Evolutionary conservation across 2,888 invertebrate genomes (phyloP).

Genomic region (Desoria tigrina): DNA sequence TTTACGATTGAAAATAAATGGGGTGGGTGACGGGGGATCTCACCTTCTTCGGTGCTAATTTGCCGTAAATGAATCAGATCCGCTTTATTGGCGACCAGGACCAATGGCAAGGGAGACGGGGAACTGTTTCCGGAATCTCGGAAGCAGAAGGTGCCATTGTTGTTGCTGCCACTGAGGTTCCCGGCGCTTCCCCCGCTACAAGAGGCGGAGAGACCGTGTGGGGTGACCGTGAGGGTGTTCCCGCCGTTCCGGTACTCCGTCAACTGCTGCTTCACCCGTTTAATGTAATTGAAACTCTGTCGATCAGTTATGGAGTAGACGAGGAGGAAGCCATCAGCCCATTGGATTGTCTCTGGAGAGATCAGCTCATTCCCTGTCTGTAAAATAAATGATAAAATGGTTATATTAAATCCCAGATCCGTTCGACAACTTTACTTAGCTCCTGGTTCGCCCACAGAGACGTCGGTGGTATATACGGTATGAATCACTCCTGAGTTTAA

Average conservation of each 20-base stretch:
- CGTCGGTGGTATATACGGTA: too few species aligned
- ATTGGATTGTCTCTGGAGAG: slow-evolving; percentile 72
- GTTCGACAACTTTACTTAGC: too few species aligned
- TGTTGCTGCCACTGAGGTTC: slow-evolving; percentile 6
- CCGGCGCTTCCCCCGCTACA: slow-evolving; percentile 23
- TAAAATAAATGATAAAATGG: slow-evolving; percentile 30
- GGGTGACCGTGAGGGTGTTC: slow-evolving; percentile 29
- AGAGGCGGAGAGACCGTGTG: slow-evolving; percentile 16
- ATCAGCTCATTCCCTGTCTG: slow-evolving; percentile 75
- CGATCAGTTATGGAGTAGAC: slow-evolving; percentile 90
- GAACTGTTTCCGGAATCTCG: not conserved
- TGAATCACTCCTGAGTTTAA: too few species aligned
- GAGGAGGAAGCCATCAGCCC: slow-evolving; percentile 86
- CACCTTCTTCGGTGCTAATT: slow-evolving; percentile 82
- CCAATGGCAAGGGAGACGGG: slow-evolving; percentile 63
- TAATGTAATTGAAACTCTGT: slow-evolving; percentile 78
- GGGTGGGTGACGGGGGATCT: slow-evolving; percentile 5
- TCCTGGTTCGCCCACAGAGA: too few species aligned
- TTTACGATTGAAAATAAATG: too few species aligned
- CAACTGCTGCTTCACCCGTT: slow-evolving; percentile 68
- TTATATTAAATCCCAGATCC: too few species aligned
- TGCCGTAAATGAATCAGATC: slow-evolving; percentile 88
- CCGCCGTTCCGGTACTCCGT: slow-evolving; percentile 59
- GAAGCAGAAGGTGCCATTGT: not conserved
- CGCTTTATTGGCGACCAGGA: slow-evolving; percentile 86